phyloP scores from a whole-genome alignment of 2,113 vertebrate species.

The Marcusenius ussheri region DNA sequence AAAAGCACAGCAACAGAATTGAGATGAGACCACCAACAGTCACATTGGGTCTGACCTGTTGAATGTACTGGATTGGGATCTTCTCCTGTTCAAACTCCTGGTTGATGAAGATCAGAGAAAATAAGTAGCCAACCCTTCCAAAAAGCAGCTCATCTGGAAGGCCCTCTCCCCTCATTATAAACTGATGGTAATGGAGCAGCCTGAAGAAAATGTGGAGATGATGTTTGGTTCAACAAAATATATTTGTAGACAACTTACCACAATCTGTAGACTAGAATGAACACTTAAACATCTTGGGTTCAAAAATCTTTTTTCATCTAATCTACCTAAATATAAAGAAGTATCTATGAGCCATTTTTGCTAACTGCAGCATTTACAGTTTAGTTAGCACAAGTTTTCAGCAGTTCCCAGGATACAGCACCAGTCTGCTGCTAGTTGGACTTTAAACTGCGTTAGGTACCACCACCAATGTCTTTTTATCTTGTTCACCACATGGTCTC shows the following conservation, averaged over 20 bases:
- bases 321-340: neutral
- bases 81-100: slow-evolving; percentile 77
- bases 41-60: slow-evolving; percentile 68
- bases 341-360: neutral
- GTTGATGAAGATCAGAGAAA: slow-evolving; percentile 83
- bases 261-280: neutral
- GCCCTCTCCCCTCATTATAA: slow-evolving; percentile 58
- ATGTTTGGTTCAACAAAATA: neutral
- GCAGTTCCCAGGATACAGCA: neutral
- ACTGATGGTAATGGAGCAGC: slow-evolving; percentile 69
- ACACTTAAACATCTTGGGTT: neutral
- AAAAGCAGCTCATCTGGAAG: slow-evolving; percentile 86
- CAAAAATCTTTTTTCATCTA: neutral
- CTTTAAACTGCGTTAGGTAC: neutral
- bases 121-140: slow-evolving; percentile 81
- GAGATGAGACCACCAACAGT: neutral
- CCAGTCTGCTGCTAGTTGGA: neutral
- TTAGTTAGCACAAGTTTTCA: neutral
- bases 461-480: neutral
- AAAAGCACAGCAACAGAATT: neutral
- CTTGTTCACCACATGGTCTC: neutral
- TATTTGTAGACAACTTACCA: neutral
- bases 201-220: slow-evolving; percentile 47
- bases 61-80: slow-evolving; percentile 79
- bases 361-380: neutral